Percentiles rank a stretch among this genome's conserved stretches.
phyloP scores from a whole-genome alignment of 2,113 vertebrate genomes.

The Loxodonta africana region DNA sequence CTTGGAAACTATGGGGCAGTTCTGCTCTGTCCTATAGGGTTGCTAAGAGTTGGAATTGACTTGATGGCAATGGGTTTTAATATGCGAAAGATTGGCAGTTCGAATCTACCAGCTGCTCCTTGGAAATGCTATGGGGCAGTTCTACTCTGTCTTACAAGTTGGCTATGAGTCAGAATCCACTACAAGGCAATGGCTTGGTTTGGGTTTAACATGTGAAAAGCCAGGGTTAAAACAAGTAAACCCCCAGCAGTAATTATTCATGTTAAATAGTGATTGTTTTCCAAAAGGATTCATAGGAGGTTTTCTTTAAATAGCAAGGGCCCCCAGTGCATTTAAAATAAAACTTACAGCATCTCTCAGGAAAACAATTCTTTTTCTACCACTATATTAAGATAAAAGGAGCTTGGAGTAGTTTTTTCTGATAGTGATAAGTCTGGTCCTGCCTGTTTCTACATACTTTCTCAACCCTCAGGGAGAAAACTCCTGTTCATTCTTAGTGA shows the following conservation, averaged over 20 bases:
- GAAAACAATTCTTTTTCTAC: background rate
- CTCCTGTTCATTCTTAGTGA: background rate
- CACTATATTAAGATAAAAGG: background rate
- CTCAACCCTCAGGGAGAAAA: background rate
- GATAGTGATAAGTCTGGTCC: background rate
- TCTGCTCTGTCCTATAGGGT: too few species aligned
- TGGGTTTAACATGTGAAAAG: background rate
- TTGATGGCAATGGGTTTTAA: background rate
- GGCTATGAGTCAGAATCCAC: too few species aligned
- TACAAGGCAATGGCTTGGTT: too few species aligned
- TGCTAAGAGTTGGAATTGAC: too few species aligned
- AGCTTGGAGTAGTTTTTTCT: background rate
- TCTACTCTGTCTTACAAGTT: too few species aligned
- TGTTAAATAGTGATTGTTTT: slow-evolving; percentile 45
- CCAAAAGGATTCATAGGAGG: background rate
- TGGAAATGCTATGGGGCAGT: too few species aligned
- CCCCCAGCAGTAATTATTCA: background rate
- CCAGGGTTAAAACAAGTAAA: slow-evolving; percentile 24
- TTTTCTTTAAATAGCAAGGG: slow-evolving; percentile 22
- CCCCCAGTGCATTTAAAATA: slow-evolving; percentile 42
- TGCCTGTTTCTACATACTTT: background rate
- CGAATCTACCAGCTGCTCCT: too few species aligned
- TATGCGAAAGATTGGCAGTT: too few species aligned
- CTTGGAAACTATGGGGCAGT: too few species aligned
- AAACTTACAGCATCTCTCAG: background rate